Conservation (phyloP, 2,888 invertebrate genomes). For the Acleris laterana region DNA sequence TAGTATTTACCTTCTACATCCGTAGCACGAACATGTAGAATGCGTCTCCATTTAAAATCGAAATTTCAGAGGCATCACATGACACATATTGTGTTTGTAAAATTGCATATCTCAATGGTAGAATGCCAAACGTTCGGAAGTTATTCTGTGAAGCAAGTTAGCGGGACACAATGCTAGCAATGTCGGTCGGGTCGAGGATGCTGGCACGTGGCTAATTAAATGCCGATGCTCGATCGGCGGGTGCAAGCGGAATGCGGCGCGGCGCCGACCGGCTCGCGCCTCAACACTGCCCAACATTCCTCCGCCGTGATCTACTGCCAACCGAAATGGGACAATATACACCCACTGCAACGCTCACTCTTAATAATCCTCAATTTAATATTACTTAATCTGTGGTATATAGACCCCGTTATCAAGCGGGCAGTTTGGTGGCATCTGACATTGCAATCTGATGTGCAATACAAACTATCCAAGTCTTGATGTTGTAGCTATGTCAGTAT, state of each 20-base stretch:
- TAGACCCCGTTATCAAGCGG: too few relatives aligned
- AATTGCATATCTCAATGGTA: conserved; percentile 43
- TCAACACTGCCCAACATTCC: conserved; percentile 64
- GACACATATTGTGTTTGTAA: conserved; percentile 16
- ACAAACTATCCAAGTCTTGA: too few relatives aligned
- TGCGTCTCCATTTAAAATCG: neutral
- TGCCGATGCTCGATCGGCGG: conserved; percentile 67
- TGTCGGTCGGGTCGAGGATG: conserved; percentile 57
- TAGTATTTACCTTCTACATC: too few relatives aligned
- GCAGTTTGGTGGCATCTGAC: too few relatives aligned
- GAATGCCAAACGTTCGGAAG: conserved; percentile 60
- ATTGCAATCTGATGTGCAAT: too few relatives aligned
- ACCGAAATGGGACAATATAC: neutral
- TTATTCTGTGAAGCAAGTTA: conserved; percentile 64
- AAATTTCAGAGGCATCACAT: neutral
- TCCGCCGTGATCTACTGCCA: conserved; percentile 46
- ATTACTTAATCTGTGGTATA: too few relatives aligned
- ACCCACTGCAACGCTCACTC: too few relatives aligned
- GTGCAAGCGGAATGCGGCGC: conserved; percentile 49
- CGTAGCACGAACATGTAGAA: too few relatives aligned
- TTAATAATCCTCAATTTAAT: too few relatives aligned
- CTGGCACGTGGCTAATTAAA: conserved; percentile 82
- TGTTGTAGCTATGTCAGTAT: too few relatives aligned
- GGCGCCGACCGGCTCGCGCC: conserved; percentile 60
- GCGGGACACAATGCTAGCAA: conserved; percentile 68